phyloP scores from a whole-genome alignment of 2,797 vertebrate species.

The Cyprinodon diabolis region DNA sequence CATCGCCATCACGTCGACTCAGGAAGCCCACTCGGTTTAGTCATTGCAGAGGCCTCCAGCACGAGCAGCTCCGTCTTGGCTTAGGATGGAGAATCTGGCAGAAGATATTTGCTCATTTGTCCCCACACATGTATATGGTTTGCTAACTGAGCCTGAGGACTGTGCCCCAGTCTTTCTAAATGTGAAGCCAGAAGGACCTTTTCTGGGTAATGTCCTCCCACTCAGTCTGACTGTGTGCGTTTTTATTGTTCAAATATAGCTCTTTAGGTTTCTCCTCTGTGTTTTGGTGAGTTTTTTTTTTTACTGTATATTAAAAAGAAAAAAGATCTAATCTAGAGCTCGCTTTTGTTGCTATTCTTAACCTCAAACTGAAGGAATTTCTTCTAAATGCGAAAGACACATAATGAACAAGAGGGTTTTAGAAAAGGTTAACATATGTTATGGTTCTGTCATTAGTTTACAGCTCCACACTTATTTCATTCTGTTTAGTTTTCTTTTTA shows the following conservation, averaged over 20 bases:
- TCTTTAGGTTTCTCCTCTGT: conserved; percentile 37
- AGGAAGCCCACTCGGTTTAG: conserved; percentile 72
- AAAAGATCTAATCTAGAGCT: conserved; percentile 7
- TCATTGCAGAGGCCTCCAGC: conserved; percentile 66
- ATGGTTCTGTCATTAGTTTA: not conserved
- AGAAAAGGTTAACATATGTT: not conserved
- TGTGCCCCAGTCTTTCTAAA: conserved; percentile 62
- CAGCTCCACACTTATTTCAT: not conserved
- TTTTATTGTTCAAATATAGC: conserved; percentile 46
- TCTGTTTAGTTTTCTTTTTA: not conserved
- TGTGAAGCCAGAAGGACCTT: conserved; percentile 64
- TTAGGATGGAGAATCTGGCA: conserved; percentile 66
- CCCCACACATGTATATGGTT: conserved; percentile 80
- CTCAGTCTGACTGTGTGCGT: conserved; percentile 56
- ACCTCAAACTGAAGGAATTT: conserved; percentile 14
- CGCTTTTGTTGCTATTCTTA: conserved; percentile 11
- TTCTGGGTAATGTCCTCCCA: conserved; percentile 69
- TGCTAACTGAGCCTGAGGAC: conserved; percentile 69
- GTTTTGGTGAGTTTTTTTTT: not conserved
- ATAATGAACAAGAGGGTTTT: not conserved
- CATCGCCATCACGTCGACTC: conserved; percentile 68
- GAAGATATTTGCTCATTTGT: conserved; percentile 78
- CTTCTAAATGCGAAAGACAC: conserved; percentile 4
- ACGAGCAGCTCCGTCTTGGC: conserved; percentile 70
- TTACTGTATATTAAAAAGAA: conserved; percentile 6